These are phyloP conservation scores for Pantala flavescens DNA, from an alignment of 1,140 invertebrate genomes.

Conservation along the genomic window DNA sequence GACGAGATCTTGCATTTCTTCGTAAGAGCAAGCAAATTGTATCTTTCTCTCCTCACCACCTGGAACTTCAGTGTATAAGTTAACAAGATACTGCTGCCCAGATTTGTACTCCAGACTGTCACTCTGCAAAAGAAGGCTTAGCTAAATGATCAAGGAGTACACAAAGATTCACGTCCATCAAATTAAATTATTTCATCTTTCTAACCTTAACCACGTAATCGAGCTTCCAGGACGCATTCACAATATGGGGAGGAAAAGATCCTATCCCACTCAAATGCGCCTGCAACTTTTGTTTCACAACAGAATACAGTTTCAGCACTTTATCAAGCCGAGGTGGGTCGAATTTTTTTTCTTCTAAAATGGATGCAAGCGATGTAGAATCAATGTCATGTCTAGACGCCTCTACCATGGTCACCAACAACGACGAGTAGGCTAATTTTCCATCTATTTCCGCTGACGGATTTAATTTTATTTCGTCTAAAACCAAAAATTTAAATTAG, in stretches of 20 bases:
- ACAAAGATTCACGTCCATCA: no score
- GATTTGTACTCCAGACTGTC: conserved; percentile 32
- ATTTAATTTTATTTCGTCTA: conserved; percentile 27
- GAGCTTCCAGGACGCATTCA: conserved; percentile 54
- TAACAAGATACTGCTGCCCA: conserved; percentile 35
- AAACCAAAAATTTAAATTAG: conserved; percentile 19
- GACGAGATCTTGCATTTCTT: conserved; percentile 53
- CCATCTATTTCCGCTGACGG: conserved; percentile 33
- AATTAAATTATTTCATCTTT: neutral
- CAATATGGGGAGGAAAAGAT: conserved; percentile 43
- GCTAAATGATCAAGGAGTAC: conserved; percentile 17
- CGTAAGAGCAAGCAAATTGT: conserved; percentile 46
- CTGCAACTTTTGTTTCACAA: conserved; percentile 32
- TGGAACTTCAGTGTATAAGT: conserved; percentile 36
- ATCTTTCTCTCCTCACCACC: conserved; percentile 36
- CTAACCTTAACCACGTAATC: conserved; percentile 44
- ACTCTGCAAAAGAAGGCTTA: conserved; percentile 33
- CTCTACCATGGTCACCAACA: conserved; percentile 35
- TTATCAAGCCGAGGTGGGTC: conserved; percentile 28
- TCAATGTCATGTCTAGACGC: conserved; percentile 33
- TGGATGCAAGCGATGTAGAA: conserved; percentile 29
- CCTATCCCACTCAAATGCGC: conserved; percentile 37
- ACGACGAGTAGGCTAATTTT: conserved; percentile 34
- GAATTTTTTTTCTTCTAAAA: conserved; percentile 28
- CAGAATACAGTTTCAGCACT: conserved; percentile 32